phyloP scores from a whole-genome alignment of 2,888 invertebrate species.

The Limenitis camilla region DNA sequence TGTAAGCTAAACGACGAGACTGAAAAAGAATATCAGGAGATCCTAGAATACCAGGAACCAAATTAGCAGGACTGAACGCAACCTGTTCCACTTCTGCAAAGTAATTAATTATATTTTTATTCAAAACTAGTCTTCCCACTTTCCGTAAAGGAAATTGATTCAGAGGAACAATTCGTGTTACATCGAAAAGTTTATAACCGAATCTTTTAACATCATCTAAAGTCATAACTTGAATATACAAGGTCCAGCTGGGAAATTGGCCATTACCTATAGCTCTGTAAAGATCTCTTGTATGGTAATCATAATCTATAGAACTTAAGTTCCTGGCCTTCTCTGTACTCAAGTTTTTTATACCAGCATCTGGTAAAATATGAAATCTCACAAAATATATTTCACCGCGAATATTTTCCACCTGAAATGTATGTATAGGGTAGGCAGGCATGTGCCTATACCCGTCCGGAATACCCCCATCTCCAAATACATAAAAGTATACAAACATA shows the following conservation, averaged over 20 bases:
- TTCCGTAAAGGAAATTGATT: constrained; percentile 88
- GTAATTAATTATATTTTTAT: constrained; percentile 93
- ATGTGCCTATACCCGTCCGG: constrained; percentile 94
- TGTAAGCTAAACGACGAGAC: constrained; percentile 90
- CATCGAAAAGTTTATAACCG: constrained; percentile 93
- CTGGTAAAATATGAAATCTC: constrained; percentile 94
- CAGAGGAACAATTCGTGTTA: constrained; percentile 95
- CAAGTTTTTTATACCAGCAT: constrained; percentile 91
- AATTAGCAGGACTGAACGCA: constrained; percentile 91
- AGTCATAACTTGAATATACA: constrained; percentile 93
- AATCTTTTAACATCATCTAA: constrained; percentile 85
- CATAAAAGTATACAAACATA: constrained; percentile 87
- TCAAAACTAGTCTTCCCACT: constrained; percentile 88
- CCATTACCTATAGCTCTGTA: constrained; percentile 89
- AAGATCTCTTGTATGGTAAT: constrained; percentile 90
- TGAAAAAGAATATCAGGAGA: constrained; percentile 95
- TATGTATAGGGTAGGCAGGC: constrained; percentile 97
- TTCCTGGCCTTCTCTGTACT: constrained; percentile 78
- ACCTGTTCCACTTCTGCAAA: constrained; percentile 95
- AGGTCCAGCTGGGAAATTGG: constrained; percentile 83
- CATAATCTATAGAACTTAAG: constrained; percentile 87
- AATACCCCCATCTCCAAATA: constrained; percentile 93
- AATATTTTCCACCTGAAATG: constrained; percentile 90
- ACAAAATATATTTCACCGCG: constrained; percentile 84
- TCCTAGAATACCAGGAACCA: constrained; percentile 94